Evolutionary conservation across 2,113 vertebrate species (phyloP), one percentile per base, ranked within the genome.

Genomic region (Chaetura pelagica): DNA sequence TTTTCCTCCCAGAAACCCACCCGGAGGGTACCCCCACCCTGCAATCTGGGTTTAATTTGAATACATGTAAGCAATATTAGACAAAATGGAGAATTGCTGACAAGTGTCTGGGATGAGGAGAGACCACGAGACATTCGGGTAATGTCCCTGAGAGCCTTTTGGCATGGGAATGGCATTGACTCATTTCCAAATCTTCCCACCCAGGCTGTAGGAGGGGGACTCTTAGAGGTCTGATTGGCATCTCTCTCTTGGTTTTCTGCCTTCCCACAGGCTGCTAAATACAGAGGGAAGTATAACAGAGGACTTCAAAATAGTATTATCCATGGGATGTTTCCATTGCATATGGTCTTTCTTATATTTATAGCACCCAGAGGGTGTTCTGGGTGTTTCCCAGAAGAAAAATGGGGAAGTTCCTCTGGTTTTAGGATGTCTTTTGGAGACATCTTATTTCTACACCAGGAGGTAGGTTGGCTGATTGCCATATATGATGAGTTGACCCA

Each of bases 11-110:
- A 78, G 54, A 61, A 78, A 89, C 75, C 73, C 76, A 87, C 80
- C 83, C 90, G 35, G 48, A 59, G 54, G 0, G 2, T 29, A 26
- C 10, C 44, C 63, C 9, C 29, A 58, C 42, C 71, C 76, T 88
- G 4, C 0, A 4, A 61, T 92, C 93, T 96, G 95, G 57, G n/a
- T 87, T 92, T 86, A 48, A 94, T 96, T 92, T 94, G 64, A 73
- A 69, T 63, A 44, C 57, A 44, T 89, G 46, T 88, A 87, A 73
- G 84, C 67, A 66, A 48, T 54, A 87, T 93, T 79, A 81, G 71
- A 75, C 76, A 55, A 79, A 76, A 87, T 46, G 17, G 73, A 90
- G 72, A 91, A 82, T 62, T 93, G 91, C 92, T 97, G 94, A 82
- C 67, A 90, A 93, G 77, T 49, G 62, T 92, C 82, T 94, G 91